phyloP scores from a whole-genome alignment of 2,888 invertebrate genomes.

The Drosophila kokeensis region DNA sequence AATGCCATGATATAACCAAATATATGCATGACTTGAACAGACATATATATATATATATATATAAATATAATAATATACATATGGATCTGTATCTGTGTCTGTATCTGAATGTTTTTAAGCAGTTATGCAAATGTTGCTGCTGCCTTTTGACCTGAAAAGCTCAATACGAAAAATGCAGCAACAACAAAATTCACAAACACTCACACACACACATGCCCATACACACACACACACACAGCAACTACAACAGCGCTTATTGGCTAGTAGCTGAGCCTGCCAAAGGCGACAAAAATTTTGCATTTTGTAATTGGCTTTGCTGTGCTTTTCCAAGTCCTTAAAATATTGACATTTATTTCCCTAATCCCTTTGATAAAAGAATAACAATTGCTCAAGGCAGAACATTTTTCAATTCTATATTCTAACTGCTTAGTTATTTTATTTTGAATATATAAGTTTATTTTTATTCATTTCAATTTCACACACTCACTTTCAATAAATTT shows the following conservation, averaged over 20 bases:
- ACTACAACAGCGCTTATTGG: slow-evolving; percentile 24
- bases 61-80: background rate
- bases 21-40: slow-evolving; percentile 24
- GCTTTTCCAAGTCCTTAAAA: background rate
- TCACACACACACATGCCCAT: slow-evolving; percentile 1
- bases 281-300: slow-evolving; percentile 23
- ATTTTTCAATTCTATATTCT: background rate
- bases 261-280: slow-evolving; percentile 20
- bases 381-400: background rate
- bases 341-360: background rate
- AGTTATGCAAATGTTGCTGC: slow-evolving; percentile 73
- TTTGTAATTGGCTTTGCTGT: background rate
- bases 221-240: slow-evolving; percentile 4
- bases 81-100: slow-evolving; percentile 14
- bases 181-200: slow-evolving; percentile 13
- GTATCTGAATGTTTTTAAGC: slow-evolving; percentile 49
- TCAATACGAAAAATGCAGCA: slow-evolving; percentile 59
- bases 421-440: background rate
- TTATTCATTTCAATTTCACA: too few species aligned
- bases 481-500: too few species aligned
- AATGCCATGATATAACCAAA: slow-evolving; percentile 48
- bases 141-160: slow-evolving; percentile 72
- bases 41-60: background rate
- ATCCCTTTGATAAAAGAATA: background rate
- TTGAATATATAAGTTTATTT: background rate